These are phyloP conservation scores for Anguilla marmorata DNA, from an alignment of 2,797 vertebrate species.

Conservation along the genomic window DNA sequence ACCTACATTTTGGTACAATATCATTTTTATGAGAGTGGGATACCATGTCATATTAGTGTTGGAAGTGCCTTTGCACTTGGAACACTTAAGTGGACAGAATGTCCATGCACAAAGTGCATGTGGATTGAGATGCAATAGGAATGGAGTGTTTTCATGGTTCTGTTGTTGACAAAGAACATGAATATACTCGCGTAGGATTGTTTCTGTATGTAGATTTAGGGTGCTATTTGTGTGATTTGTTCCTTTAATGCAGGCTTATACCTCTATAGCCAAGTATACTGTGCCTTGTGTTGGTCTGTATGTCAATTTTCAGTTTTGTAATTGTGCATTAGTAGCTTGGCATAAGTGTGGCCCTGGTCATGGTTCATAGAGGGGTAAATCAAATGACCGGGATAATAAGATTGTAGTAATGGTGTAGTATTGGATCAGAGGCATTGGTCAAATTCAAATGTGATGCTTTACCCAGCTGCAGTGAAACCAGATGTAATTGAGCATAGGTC, in stretches of 20 bases:
- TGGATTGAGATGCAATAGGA: too few relatives aligned
- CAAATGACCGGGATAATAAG: background rate
- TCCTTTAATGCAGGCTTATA: background rate
- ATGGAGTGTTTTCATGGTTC: background rate
- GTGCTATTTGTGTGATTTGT: background rate
- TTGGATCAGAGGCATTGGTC: background rate
- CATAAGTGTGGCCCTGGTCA: background rate
- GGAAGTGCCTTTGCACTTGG: slow-evolving; percentile 5
- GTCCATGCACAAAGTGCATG: background rate
- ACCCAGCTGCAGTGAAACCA: background rate
- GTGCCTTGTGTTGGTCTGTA: background rate
- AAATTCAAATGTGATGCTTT: background rate
- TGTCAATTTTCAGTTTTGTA: background rate
- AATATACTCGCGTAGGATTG: background rate
- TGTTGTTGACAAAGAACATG: background rate
- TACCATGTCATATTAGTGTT: background rate
- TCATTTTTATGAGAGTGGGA: background rate
- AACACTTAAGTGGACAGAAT: slow-evolving; percentile 1
- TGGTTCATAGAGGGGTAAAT: background rate
- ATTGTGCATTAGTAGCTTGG: background rate
- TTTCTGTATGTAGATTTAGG: background rate
- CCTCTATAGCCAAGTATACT: background rate
- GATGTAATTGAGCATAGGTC: background rate
- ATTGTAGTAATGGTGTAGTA: background rate
- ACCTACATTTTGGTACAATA: background rate